phyloP scores from a whole-genome alignment of 2,888 invertebrate species.

The Resseliella maxima region DNA sequence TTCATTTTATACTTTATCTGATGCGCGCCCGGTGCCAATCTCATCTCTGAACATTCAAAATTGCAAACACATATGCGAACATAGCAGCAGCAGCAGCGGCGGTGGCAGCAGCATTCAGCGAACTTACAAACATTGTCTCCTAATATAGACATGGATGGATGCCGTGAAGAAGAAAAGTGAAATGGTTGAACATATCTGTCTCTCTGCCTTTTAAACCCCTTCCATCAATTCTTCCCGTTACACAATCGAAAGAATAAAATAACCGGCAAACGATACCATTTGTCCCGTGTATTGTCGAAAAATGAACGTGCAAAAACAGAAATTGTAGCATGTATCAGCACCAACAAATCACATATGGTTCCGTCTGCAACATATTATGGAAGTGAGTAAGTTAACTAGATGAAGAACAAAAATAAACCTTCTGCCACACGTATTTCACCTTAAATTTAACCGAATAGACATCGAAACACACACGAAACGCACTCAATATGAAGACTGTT shows the following conservation, averaged over 20 bases:
- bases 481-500: slow-evolving; percentile 44
- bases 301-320: slow-evolving; percentile 32
- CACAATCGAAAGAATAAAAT: neutral
- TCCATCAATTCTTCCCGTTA: neutral
- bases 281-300: neutral
- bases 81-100: no score
- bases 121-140: neutral
- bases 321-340: neutral
- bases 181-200: neutral
- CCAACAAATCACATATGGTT: slow-evolving; percentile 55
- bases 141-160: slow-evolving; percentile 54
- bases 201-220: neutral
- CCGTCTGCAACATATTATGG: slow-evolving; percentile 9
- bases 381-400: slow-evolving; percentile 44
- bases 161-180: neutral
- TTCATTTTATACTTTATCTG: slow-evolving; percentile 56
- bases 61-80: neutral
- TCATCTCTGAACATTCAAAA: no score
- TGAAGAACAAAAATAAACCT: slow-evolving; percentile 33
- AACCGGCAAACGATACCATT: slow-evolving; percentile 10
- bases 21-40: slow-evolving; percentile 28
- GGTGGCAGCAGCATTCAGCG: no score
- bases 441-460: slow-evolving; percentile 37
- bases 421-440: slow-evolving; percentile 36
- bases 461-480: slow-evolving; percentile 27